Evolutionary conservation across 2,888 invertebrate species (phyloP), one percentile per base, ranked within the genome.

Genomic region (Ennomos quercinarius): DNA sequence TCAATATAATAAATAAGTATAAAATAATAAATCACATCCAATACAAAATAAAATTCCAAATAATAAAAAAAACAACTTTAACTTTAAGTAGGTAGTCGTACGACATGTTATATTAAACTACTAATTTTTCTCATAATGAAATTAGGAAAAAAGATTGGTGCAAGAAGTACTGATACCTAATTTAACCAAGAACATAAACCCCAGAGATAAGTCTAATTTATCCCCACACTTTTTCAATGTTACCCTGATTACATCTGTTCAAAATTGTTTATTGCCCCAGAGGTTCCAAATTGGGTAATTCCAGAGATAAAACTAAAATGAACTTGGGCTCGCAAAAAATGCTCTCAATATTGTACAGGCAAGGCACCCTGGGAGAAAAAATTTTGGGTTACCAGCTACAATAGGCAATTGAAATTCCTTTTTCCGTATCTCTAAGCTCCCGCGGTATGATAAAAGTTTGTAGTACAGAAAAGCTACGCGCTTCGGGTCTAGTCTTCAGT

Each of bases 191-290:
- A 53, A 50, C 60, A 65, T 61, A 63, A 65, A 67, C 60, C 48
- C 51, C 41, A 42, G 40, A 64, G 67, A 64, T 64, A 61, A 61
- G 38, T 47, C 36, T 59, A 59, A 65, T 67, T 63, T 67, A 67
- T 63, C 50, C 59, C 1, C 40, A 46, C 56, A 67, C 62, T 66
- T 68, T 68, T 68, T 66, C 68, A 66, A 68, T 64, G 68, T 64
- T 64, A 60, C 48, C 57, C 66, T 63, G 68, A 68, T 66, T 63
- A 64, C 64, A 58, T 63, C 67, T 60, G 66, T 57, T 65, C 57
- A 51, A 68, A 68, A 64, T 65, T 65, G 66, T 64, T 66, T 55
- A 64, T 55, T 44, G 56, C 61, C 60, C 46, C 17, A 45, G 53
- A 61, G 65, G 56, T 61, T 59, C 55, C 55, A 59, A 63, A 64